Base-by-base conservation (phyloP, 2,797 vertebrate species). In the Epinephelus malabaricus region DNA sequence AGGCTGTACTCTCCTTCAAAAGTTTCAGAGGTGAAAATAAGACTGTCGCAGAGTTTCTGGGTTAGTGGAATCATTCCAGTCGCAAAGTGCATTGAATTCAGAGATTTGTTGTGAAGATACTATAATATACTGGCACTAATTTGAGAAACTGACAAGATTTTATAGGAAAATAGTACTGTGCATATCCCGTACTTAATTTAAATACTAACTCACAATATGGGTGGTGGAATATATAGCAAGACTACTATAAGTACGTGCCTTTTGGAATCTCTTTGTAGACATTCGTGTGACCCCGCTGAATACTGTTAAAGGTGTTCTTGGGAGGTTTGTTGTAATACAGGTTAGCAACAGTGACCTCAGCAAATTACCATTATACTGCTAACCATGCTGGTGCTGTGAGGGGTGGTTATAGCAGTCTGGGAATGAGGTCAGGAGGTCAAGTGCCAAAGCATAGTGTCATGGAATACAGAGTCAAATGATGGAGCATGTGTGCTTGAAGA, bases 391-490 rank as follows among this genome's bases (percentile, higher is more conserved):
- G 11, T 56, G 61, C 84, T 90, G 79, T 51, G 56, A 87, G 14
- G 79, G 78, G 73, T 47, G 74, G 87, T 89, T 92, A 87, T 78
- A 83, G 82, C 76, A 76, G 88, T 85, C 86, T 87, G 85, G 85
- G 86, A 91, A 85, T 82, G 84, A 89, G 90, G 93, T 94, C 86
- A 85, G 23, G 23, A 86, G 92, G 92, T 94, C 91, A 93, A 91
- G 89, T 89, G 80, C 87, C 85, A 91, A 87, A 91, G 85, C 81
- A 69, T 47, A 73, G 83, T 89, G 86, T 91, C 91, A 86, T 67
- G 88, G 84, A 87, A 88, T 78, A 89, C 78, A 78, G 76, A 89
- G 88, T 88, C 80, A 88, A 89, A 92, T 90, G 90, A 92, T 90
- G 72, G 86, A 91, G 89, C 91, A 92, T 87, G 85, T 88, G 87